phyloP scores from a whole-genome alignment of 1,140 invertebrate species.

The Rhyacophila brunnea region DNA sequence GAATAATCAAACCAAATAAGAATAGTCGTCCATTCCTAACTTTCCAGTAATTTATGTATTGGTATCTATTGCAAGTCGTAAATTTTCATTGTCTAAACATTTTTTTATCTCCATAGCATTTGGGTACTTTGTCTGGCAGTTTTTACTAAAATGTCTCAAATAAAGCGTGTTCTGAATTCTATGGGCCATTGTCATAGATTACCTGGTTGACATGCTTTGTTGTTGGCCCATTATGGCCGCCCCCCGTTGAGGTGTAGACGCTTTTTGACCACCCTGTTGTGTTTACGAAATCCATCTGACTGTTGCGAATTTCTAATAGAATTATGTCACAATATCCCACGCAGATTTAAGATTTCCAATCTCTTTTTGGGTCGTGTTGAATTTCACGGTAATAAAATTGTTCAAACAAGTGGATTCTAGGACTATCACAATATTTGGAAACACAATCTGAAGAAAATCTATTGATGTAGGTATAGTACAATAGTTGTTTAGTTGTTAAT shows the following conservation, averaged over 20 bases:
- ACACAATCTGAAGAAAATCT: neutral
- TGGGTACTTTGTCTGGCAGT: too few relatives aligned
- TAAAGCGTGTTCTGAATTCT: too few relatives aligned
- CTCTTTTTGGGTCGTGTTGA: neutral
- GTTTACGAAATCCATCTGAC: conserved; percentile 10
- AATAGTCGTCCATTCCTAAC: too few relatives aligned
- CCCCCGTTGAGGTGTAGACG: conserved; percentile 21
- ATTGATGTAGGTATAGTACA: neutral
- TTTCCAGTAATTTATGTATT: too few relatives aligned
- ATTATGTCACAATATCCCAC: conserved; percentile 15
- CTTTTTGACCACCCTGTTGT: conserved; percentile 23
- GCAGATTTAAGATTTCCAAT: neutral
- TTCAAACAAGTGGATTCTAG: neutral
- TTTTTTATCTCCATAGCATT: too few relatives aligned
- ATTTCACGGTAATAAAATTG: conserved; percentile 29
- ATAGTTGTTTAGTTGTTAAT: neutral
- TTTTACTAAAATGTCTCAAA: too few relatives aligned
- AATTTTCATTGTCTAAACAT: too few relatives aligned
- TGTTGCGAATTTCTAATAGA: conserved; percentile 22
- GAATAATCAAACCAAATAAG: too few relatives aligned
- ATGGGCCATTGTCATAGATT: conserved; percentile 8
- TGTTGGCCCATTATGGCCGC: conserved; percentile 2
- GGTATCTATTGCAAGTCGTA: too few relatives aligned
- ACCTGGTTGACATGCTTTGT: conserved; percentile 7
- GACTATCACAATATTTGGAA: neutral